Base-by-base conservation (phyloP, 1,140 invertebrate genomes). In the Planococcus citri region DNA sequence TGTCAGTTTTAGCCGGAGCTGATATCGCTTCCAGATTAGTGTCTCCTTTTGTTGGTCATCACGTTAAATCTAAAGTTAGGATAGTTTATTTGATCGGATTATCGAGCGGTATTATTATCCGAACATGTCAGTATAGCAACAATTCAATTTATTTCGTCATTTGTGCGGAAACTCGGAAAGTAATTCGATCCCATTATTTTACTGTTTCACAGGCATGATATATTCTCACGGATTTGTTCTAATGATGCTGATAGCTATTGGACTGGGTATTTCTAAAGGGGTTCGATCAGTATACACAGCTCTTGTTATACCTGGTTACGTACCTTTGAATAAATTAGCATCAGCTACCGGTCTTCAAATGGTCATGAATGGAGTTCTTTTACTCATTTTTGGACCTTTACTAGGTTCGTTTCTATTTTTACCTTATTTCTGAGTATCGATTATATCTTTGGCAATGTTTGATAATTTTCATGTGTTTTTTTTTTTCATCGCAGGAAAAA, bases 41-140 rank as follows among this genome's bases (percentile, higher is more conserved):
- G 1, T 79, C 85, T 4, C 83, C 86, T 0, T 86, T 84, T 69
- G 80, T 87, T 38, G 83, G 83, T 1, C 83, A 86, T 57, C 83
- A 82, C 76, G 80, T 87, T 12, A 78, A 81, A n/a, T 84, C 83
- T 78, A 80, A 86, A 38, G 84, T 88, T 69, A 83, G 83, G 72
- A 79, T 83, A 0, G 87, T 89, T 77, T 89, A 87, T 73, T 76
- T 89, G 20, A 78, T 85, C 41, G 86, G 87, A 73, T 81, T 89
- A 2, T 74, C 83, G 9, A 78, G 84, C 29, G 84, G 89, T 72
- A 83, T 87, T 0, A 75, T 83, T 27, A 83, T 84, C 24, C 82
- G 87, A 82, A 81, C 82, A 25, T 77, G 87, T 88, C 82, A 83
- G 81, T 81, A 72, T 41, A n/a, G n/a, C n/a, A 82, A 81, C 82